Percentiles rank a stretch among this genome's conserved stretches.
phyloP scores from a whole-genome alignment of 2,888 invertebrate species.

The Taphrorychus bicolor region DNA sequence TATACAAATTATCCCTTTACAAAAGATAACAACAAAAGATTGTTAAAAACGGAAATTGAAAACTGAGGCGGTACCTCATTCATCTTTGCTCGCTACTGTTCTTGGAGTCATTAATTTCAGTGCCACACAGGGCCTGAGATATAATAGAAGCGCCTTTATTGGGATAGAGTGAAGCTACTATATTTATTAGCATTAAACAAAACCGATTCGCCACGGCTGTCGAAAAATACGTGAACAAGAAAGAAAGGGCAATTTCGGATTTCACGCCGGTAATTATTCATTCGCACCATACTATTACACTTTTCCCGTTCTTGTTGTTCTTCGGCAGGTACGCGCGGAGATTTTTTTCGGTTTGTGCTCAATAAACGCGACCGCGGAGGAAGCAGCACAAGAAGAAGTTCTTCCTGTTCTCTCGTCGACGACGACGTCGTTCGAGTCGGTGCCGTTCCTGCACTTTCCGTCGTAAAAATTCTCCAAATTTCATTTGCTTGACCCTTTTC shows the following conservation, averaged over 20 bases:
- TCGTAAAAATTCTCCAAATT: slow-evolving; percentile 34
- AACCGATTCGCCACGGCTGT: slow-evolving; percentile 50
- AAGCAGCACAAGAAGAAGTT: neutral
- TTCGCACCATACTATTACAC: slow-evolving; percentile 3
- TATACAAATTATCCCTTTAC: slow-evolving; percentile 20
- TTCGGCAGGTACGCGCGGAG: too few species aligned
- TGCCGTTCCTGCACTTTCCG: slow-evolving; percentile 13
- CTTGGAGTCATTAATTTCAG: slow-evolving; percentile 36
- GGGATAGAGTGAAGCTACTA: slow-evolving; percentile 26
- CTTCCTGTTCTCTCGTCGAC: neutral
- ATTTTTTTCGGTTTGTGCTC: neutral
- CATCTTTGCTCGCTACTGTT: slow-evolving; percentile 41
- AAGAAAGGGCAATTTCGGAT: slow-evolving; percentile 57
- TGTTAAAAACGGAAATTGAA: slow-evolving; percentile 15
- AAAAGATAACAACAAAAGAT: slow-evolving; percentile 32
- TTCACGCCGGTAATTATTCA: slow-evolving; percentile 52
- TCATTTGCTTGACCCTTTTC: slow-evolving; percentile 30
- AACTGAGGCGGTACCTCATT: slow-evolving; percentile 25
- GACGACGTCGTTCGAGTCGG: neutral
- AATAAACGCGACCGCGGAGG: neutral
- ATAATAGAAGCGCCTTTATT: slow-evolving; percentile 35
- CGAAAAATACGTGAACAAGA: slow-evolving; percentile 44
- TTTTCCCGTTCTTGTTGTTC: neutral
- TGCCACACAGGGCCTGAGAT: slow-evolving; percentile 28
- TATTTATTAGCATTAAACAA: slow-evolving; percentile 44